Percentiles rank a stretch among this genome's conserved stretches.
phyloP scores from a whole-genome alignment of 2,113 vertebrate species.

The Scolopax mira region DNA sequence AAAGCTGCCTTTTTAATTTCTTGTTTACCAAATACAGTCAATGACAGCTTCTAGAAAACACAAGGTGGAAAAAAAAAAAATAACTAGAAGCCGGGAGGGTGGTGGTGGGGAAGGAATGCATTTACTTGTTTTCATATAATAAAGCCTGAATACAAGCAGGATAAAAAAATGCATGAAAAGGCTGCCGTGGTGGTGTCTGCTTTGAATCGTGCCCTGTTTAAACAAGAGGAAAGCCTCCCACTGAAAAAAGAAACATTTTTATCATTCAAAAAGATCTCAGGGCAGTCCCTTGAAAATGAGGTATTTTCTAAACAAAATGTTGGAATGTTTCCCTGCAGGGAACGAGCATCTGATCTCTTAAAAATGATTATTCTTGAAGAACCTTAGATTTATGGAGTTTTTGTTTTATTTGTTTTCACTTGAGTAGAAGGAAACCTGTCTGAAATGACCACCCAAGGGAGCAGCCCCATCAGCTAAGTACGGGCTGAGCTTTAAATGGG shows the following conservation, averaged over 20 bases:
- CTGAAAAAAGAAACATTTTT: slow-evolving; percentile 61
- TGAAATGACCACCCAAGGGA: slow-evolving; percentile 61
- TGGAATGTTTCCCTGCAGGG: slow-evolving; percentile 51
- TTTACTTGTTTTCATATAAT: slow-evolving; percentile 57
- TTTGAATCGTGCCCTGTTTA: slow-evolving; percentile 58
- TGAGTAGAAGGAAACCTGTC: slow-evolving; percentile 34
- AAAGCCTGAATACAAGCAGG: slow-evolving; percentile 29
- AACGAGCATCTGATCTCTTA: slow-evolving; percentile 1
- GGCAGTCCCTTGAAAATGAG: slow-evolving; percentile 47
- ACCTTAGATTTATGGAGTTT: slow-evolving; percentile 20
- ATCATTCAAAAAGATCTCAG: slow-evolving; percentile 56
- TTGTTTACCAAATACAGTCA: slow-evolving; percentile 44
- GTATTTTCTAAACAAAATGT: slow-evolving; percentile 63
- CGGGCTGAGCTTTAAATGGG: neutral
- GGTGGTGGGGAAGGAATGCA: slow-evolving; percentile 11
- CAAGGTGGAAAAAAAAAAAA: neutral
- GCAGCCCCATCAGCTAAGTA: neutral
- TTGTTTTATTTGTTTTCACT: slow-evolving; percentile 44
- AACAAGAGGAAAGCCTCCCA: slow-evolving; percentile 51
- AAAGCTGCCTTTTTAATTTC: slow-evolving; percentile 25
- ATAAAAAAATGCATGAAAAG: slow-evolving; percentile 30
- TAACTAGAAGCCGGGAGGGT: neutral
- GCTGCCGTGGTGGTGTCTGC: neutral
- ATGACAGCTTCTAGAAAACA: slow-evolving; percentile 8
- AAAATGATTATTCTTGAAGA: slow-evolving; percentile 17